Percentiles rank a stretch among this genome's conserved stretches.
These are phyloP conservation scores for Todiramphus saurophagus DNA, from an alignment of 2,113 vertebrate species.

Conservation along the genomic window DNA sequence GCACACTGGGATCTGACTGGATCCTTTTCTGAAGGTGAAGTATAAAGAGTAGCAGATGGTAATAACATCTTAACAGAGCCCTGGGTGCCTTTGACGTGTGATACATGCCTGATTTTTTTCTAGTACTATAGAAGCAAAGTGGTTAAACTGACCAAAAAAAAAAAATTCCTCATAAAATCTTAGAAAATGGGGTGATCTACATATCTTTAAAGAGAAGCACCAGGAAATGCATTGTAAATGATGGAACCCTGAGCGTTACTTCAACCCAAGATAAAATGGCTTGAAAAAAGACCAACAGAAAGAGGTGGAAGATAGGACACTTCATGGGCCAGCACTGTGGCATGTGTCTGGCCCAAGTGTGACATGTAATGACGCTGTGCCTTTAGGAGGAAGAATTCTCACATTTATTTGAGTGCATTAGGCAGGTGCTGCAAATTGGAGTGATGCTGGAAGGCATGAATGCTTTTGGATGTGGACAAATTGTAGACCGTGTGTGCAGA, in stretches of 20 bases:
- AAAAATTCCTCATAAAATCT: neutral
- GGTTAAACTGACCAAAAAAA: neutral
- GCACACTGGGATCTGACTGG: neutral
- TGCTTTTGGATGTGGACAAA: neutral
- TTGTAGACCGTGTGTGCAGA: neutral
- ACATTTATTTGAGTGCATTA: neutral
- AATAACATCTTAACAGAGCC: neutral
- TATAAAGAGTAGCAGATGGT: neutral
- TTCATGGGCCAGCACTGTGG: neutral
- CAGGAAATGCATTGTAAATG: neutral
- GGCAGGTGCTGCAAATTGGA: neutral
- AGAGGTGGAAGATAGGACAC: neutral
- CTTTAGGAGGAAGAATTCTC: neutral
- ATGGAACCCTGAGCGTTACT: neutral
- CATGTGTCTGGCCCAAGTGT: neutral
- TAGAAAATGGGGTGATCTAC: neutral
- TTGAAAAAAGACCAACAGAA: neutral
- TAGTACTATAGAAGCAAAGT: neutral
- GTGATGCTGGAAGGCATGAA: neutral
- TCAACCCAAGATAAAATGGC: accelerated
- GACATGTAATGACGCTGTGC: neutral
- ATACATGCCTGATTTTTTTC: neutral
- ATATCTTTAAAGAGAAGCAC: neutral
- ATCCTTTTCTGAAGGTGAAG: neutral
- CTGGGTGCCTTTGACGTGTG: neutral